phyloP scores from a whole-genome alignment of 2,113 vertebrate species.

The Raja brachyura region DNA sequence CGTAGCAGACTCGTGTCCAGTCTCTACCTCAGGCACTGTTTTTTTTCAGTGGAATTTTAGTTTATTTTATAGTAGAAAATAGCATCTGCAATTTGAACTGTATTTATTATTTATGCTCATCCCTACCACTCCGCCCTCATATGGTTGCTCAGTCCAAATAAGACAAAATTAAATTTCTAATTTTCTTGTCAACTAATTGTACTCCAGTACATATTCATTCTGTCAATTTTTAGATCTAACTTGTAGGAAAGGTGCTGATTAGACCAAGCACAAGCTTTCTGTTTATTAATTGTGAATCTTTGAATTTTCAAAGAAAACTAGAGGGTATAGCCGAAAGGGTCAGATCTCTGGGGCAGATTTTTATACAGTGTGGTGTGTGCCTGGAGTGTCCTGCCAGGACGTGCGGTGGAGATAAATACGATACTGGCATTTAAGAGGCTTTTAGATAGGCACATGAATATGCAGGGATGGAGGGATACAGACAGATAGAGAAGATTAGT shows the following conservation, averaged over 20 bases:
- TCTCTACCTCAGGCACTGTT: not conserved
- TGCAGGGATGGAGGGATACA: no score
- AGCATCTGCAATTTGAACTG: constrained; percentile 42
- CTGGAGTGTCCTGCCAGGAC: no score
- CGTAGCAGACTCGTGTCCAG: not conserved
- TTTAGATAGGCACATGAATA: no score
- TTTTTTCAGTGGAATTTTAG: not conserved
- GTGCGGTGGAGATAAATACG: no score
- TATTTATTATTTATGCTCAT: not conserved
- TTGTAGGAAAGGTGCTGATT: no score
- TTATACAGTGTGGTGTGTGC: no score
- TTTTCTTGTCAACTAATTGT: not conserved
- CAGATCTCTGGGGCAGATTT: no score
- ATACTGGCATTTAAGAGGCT: no score
- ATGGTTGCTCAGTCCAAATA: not conserved
- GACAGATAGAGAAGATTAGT: no score
- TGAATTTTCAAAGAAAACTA: not conserved
- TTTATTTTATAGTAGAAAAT: constrained; percentile 24
- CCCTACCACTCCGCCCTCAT: no score
- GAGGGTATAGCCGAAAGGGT: no score
- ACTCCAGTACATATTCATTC: not conserved
- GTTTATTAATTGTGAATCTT: not conserved
- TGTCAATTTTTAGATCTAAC: not conserved
- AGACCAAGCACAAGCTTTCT: not conserved
- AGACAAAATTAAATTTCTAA: not conserved